Base-by-base conservation (phyloP, 2,888 invertebrate species). In the Chironomus riparius region DNA sequence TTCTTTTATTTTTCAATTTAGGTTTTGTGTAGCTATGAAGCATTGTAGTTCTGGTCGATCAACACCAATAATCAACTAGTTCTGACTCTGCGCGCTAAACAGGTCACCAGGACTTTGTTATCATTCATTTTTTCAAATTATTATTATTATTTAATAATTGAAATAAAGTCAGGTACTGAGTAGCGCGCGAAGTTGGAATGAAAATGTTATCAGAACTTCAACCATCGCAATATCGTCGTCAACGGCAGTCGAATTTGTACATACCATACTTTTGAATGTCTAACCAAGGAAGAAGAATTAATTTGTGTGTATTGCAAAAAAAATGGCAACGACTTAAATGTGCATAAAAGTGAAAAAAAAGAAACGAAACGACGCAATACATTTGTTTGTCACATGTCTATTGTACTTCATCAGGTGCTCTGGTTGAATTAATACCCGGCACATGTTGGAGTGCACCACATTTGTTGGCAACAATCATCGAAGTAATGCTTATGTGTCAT, bases 371-470 rank as follows among this genome's bases (percentile, higher is more conserved):
- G 15, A 18, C 21, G 24, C 56, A 47, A 75, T 70, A 50, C 48
- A 68, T 28, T 68, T 56, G 82, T 85, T 87, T 90, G 92, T 91
- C 92, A 91, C 92, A 93, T 93, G 94, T 92, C 92, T 92, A 94
- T 95, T 95, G 95, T 95, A 95, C 95, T 95, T 95, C 95, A 95
- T 95, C 95, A 95, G 95, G 95, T 95, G 95, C 95, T 95, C 95
- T 95, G 95, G 95, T 94, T 89, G 87, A 87, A 85, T 83, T 76
- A 80, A 87, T 90, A 92, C 95, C 95, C 94, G 95, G 94, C 94
- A 94, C 93, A 94, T 95, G 94, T 93, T 94, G 95, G 94, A 95
- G 95, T 95, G 93, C 95, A 95, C 93, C 93, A 93, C 92, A 92
- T 93, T 91, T 93, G 93, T 85, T 90, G 90, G 87, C 88, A 86